These are phyloP conservation scores for Trypoxylus dichotomus DNA, from an alignment of 1,140 invertebrate species.

Conservation along the genomic window DNA sequence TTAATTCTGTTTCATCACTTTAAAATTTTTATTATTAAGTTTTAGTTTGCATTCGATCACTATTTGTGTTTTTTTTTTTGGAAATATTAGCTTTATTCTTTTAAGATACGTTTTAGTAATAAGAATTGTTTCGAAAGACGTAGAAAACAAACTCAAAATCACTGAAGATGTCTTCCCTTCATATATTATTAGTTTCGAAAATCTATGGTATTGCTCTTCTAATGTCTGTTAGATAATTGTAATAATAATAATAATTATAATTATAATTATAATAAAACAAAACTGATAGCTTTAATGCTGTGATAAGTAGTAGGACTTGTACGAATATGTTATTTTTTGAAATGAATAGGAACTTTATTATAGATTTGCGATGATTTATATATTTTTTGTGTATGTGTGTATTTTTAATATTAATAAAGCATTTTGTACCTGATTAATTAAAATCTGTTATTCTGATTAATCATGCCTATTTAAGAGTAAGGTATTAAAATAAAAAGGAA, in stretches of 20 bases:
- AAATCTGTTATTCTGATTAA: too few species aligned
- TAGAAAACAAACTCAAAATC: constrained; percentile 8
- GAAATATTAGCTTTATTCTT: not conserved
- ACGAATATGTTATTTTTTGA: too few species aligned
- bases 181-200: not conserved
- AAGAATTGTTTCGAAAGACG: not conserved
- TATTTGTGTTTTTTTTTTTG: not conserved
- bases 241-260: not conserved
- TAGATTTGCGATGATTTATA: too few species aligned
- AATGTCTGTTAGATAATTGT: not conserved
- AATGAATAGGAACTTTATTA: not conserved
- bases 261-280: not conserved
- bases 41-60: too few species aligned
- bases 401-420: not conserved
- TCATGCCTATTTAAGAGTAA: too few species aligned
- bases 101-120: not conserved
- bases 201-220: not conserved
- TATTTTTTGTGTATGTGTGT: too few species aligned
- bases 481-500: too few species aligned
- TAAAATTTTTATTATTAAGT: not conserved
- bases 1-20: not conserved
- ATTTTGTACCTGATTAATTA: not conserved
- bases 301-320: not conserved
- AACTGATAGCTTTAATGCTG: constrained; percentile 28
- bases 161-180: constrained; percentile 25